Evolutionary conservation across 2,113 vertebrate species (phyloP), one percentile per base, ranked within the genome.

Genomic region (Tachysurus vachellii): DNA sequence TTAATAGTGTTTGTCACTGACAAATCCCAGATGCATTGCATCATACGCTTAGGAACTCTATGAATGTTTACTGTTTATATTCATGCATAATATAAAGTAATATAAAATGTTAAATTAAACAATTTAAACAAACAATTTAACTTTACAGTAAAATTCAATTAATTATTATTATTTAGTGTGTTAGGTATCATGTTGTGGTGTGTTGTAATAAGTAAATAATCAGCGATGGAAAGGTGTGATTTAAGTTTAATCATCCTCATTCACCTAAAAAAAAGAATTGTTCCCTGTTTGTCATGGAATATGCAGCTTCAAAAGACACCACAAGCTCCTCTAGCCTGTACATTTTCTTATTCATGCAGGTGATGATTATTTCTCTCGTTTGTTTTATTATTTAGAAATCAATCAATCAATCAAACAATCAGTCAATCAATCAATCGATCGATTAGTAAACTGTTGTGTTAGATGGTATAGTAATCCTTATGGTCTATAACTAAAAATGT

Each of bases 1-100:
- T 73, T 47, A 75, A 47, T 75, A 47, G 19, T 13, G 21, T 75
- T 75, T 47, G 71, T 8, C 71, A 47, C 42, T 76, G 44, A 76
- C 73, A 76, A 76, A 76, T 26, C 44, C 44, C 73, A 76, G 73
- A 76, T 76, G 21, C 44, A 50, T 50, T 11, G 71, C 71, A 47
- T 75, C 71, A 47, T 21, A 47, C 19, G 31, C 13, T 31, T 26
- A 62, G 4, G n/a, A 28, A 42, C 36, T 50, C 21, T 47, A 50
- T 50, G 23, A 76, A 50, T 76, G 5, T 47, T 6, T 12, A 76
- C 73, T n/a, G 10, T 3, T 76, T 73, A 73, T 44, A 4, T 42
- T 44, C 17, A 73, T 11, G 42, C 36, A 44, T 44, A 21, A 44
- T 21, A 73, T 44, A 73, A 9, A 44, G 36, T 2, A 11, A 21